These are phyloP conservation scores for Brotula barbata DNA, from an alignment of 2,797 vertebrate species.

Conservation along the genomic window DNA sequence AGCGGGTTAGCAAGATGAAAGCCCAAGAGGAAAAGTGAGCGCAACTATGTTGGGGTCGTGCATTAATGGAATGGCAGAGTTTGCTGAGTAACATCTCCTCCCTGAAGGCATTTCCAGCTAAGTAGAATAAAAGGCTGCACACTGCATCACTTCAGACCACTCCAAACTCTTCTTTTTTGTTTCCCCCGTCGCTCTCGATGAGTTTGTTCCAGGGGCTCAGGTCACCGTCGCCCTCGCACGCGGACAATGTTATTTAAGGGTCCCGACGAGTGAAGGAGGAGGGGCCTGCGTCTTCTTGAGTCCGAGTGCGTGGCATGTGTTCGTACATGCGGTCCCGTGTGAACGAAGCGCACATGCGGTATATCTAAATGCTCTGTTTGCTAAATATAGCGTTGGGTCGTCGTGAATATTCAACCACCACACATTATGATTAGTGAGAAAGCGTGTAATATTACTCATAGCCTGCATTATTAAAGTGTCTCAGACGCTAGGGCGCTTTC, in stretches of 20 bases:
- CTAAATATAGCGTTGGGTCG: slow-evolving; percentile 44
- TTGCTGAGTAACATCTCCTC: slow-evolving; percentile 63
- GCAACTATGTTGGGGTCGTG: slow-evolving; percentile 33
- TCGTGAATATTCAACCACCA: slow-evolving; percentile 45
- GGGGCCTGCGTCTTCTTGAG: too few relatives aligned
- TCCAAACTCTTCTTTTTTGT: slow-evolving; percentile 41
- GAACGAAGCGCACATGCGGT: too few relatives aligned
- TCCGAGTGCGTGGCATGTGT: slow-evolving; percentile 21
- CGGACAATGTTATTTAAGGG: slow-evolving; percentile 62
- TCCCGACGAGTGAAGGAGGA: slow-evolving; percentile 42
- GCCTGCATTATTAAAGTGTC: slow-evolving; percentile 58
- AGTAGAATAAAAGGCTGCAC: slow-evolving; percentile 70
- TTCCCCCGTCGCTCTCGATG: slow-evolving; percentile 53
- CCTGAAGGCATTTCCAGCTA: slow-evolving; percentile 64
- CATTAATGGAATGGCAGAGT: slow-evolving; percentile 57
- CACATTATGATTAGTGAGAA: slow-evolving; percentile 66
- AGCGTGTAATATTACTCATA: slow-evolving; percentile 62
- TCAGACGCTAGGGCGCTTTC: slow-evolving; percentile 42
- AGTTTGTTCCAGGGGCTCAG: slow-evolving; percentile 69
- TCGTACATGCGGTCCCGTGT: too few relatives aligned
- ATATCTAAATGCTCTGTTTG: too few relatives aligned
- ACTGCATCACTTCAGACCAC: slow-evolving; percentile 69
- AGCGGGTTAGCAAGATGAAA: slow-evolving; percentile 18
- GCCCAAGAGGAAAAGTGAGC: slow-evolving; percentile 16
- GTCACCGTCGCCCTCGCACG: too few relatives aligned